phyloP scores from a whole-genome alignment of 2,113 vertebrate genomes.

The Menidia beryllina region DNA sequence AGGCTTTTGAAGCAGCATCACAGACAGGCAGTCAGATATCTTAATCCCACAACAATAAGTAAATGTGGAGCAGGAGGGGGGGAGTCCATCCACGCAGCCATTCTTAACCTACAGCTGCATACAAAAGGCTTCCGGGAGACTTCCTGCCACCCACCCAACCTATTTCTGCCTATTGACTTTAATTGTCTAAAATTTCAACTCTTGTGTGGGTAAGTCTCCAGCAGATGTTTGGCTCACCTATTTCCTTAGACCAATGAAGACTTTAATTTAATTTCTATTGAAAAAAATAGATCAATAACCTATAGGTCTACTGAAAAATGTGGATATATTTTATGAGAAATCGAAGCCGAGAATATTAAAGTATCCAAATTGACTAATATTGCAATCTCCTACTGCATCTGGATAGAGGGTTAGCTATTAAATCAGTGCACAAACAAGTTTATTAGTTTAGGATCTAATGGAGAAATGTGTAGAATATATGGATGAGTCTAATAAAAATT shows the following conservation, averaged over 20 bases:
- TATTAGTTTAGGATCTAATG: no score
- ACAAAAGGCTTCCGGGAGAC: slow-evolving; percentile 49
- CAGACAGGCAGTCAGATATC: slow-evolving; percentile 66
- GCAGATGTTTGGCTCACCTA: background rate
- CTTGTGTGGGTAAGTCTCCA: no score
- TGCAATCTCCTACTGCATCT: background rate
- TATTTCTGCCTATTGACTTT: slow-evolving; percentile 3
- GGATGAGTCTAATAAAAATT: no score
- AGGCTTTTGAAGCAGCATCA: slow-evolving; percentile 47
- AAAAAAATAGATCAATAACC: no score
- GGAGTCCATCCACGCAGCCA: slow-evolving; percentile 30
- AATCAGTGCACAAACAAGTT: no score
- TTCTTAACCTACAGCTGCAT: slow-evolving; percentile 45
- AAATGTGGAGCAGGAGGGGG: slow-evolving; percentile 36
- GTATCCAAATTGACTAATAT: background rate
- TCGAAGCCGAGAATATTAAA: no score
- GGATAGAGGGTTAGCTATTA: no score
- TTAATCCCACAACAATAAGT: slow-evolving; percentile 73
- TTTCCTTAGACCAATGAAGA: background rate
- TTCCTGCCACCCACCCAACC: slow-evolving; percentile 17
- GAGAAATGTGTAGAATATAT: no score
- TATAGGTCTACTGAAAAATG: background rate
- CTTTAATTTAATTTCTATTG: background rate
- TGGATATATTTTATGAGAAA: background rate
- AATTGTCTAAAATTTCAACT: background rate